Evolutionary conservation across 2,113 vertebrate species (phyloP).

Genomic region (Chloroceryle aenea): DNA sequence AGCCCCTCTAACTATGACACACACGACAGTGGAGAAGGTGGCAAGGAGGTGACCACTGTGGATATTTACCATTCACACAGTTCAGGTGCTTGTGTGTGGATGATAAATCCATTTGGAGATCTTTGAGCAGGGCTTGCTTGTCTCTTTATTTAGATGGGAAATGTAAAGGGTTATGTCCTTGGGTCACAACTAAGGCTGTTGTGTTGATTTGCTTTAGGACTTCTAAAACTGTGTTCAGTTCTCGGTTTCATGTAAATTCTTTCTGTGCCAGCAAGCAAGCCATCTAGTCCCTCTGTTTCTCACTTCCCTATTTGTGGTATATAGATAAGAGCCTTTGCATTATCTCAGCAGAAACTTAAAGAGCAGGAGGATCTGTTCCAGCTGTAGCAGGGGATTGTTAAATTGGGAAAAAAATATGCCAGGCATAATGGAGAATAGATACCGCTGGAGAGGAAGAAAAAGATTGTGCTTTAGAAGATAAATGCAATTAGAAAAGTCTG

Average conservation of each 20-base stretch:
- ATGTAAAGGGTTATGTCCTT: neutral
- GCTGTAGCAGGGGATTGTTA: neutral
- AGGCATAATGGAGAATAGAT: neutral
- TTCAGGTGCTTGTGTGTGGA: neutral
- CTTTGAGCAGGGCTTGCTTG: neutral
- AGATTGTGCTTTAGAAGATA: neutral
- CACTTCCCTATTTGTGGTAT: neutral
- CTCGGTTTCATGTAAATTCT: neutral
- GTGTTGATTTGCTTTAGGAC: neutral
- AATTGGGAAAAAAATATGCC: neutral
- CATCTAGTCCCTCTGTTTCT: neutral
- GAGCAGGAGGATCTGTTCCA: neutral
- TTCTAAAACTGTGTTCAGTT: neutral
- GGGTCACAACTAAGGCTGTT: neutral
- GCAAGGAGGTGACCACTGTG: neutral
- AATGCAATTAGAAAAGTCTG: neutral
- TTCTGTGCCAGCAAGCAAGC: neutral
- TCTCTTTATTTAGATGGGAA: neutral
- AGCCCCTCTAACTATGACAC: no score
- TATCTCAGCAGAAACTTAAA: neutral
- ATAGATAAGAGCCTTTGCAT: neutral
- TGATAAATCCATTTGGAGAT: neutral
- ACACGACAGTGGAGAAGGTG: neutral
- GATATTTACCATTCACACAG: no score
- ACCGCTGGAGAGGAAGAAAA: neutral